phyloP scores from a whole-genome alignment of 2,113 vertebrate species.

The Lepus timidus region DNA sequence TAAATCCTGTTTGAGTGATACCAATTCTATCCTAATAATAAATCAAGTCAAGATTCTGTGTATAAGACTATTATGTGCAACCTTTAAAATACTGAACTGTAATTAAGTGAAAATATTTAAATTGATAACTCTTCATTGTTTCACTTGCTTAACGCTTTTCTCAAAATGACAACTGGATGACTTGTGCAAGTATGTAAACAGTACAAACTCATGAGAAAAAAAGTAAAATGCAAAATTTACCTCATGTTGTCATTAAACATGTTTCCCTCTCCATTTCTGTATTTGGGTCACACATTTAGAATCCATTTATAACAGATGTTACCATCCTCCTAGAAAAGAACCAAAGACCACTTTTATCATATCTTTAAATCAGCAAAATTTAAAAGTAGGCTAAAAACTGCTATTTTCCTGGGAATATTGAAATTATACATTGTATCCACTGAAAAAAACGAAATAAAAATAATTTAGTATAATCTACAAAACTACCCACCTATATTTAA shows the following conservation, averaged over 20 bases:
- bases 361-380: constrained; percentile 26
- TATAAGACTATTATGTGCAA: neutral
- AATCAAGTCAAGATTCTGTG: neutral
- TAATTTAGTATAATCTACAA: constrained; percentile 23
- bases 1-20: neutral
- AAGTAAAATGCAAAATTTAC: neutral
- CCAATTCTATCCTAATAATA: constrained; percentile 13
- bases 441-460: neutral
- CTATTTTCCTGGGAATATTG: neutral
- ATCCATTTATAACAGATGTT: neutral
- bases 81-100: constrained; percentile 10
- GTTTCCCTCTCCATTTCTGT: neutral
- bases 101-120: neutral
- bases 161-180: neutral
- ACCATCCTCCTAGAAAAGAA: constrained; percentile 28
- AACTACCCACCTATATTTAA: neutral
- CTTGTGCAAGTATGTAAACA: neutral
- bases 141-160: neutral
- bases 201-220: neutral
- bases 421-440: neutral
- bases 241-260: neutral
- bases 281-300: neutral
- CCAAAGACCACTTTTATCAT: neutral
- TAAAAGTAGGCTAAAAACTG: neutral
- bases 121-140: neutral